Conservation (phyloP, 2,888 invertebrate genomes). For the Tetranychus truncatus region DNA sequence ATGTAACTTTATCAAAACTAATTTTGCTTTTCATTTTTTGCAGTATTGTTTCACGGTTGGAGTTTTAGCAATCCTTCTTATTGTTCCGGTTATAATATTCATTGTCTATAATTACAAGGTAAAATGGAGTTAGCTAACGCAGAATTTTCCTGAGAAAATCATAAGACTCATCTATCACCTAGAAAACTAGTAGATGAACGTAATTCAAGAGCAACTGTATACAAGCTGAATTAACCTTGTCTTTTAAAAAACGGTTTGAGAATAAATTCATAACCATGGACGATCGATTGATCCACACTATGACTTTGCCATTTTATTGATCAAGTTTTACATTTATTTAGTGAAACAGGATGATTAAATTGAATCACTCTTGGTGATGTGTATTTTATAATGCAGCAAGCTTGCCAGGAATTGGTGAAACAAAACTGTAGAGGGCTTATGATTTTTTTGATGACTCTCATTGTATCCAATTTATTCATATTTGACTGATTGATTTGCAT, state of each 20-base stretch:
- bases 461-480: not conserved
- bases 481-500: not conserved
- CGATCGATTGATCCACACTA: not conserved
- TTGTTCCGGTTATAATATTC: not conserved
- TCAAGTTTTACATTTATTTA: not conserved
- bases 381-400: too few species aligned
- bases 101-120: not conserved
- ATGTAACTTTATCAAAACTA: not conserved
- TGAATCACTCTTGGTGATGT: too few species aligned
- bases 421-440: too few species aligned
- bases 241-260: not conserved
- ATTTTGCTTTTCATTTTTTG: not conserved
- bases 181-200: too few species aligned
- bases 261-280: not conserved
- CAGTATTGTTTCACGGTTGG: slow-evolving; percentile 6
- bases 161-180: too few species aligned
- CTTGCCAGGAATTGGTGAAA: too few species aligned
- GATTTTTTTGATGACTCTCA: not conserved
- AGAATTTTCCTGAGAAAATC: too few species aligned
- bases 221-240: not conserved
- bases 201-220: not conserved
- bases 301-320: not conserved
- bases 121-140: not conserved
- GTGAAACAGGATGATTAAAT: too few species aligned
- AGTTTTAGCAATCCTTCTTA: not conserved